These are phyloP conservation scores for Synanceia verrucosa DNA, from an alignment of 2,797 vertebrate genomes.

Conservation along the genomic window DNA sequence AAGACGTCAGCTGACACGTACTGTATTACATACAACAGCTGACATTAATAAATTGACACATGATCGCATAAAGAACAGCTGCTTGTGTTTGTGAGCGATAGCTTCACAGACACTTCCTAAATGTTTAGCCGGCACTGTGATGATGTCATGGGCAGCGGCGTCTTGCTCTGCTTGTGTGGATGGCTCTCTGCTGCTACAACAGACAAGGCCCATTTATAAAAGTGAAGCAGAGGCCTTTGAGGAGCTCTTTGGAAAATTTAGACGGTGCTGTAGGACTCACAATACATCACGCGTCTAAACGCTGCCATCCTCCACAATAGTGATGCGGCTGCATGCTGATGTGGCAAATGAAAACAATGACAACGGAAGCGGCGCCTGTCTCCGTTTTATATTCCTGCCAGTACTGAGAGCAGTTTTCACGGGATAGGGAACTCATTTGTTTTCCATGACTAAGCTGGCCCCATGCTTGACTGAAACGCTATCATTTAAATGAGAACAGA, in stretches of 20 bases:
- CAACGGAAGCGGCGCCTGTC: constrained; percentile 34
- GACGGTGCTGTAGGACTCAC: constrained; percentile 51
- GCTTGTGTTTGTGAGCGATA: constrained; percentile 66
- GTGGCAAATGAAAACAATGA: constrained; percentile 62
- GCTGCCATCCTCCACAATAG: constrained; percentile 44
- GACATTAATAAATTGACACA: constrained; percentile 76
- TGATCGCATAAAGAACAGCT: constrained; percentile 72
- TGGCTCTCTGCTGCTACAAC: constrained; percentile 54
- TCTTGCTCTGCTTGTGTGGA: constrained; percentile 51
- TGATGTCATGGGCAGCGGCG: constrained; percentile 54
- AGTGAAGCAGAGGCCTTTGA: constrained; percentile 52
- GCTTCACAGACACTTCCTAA: constrained; percentile 33
- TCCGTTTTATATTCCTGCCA: constrained; percentile 59
- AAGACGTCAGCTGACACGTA: constrained; percentile 67
- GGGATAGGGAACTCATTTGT: constrained; percentile 69
- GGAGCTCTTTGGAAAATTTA: constrained; percentile 58
- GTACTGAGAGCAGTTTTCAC: constrained; percentile 53
- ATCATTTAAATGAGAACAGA: constrained; percentile 79
- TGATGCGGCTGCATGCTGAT: constrained; percentile 63
- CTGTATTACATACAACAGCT: constrained; percentile 71
- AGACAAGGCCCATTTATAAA: constrained; percentile 75
- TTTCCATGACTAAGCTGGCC: constrained; percentile 74
- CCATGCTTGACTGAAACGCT: constrained; percentile 71
- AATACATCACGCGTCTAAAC: constrained; percentile 53
- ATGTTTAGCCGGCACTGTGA: constrained; percentile 55